Percentiles rank a stretch among this genome's conserved stretches.
phyloP scores from a whole-genome alignment of 1,140 invertebrate genomes.

The Pseudomyrmex flavicornis region DNA sequence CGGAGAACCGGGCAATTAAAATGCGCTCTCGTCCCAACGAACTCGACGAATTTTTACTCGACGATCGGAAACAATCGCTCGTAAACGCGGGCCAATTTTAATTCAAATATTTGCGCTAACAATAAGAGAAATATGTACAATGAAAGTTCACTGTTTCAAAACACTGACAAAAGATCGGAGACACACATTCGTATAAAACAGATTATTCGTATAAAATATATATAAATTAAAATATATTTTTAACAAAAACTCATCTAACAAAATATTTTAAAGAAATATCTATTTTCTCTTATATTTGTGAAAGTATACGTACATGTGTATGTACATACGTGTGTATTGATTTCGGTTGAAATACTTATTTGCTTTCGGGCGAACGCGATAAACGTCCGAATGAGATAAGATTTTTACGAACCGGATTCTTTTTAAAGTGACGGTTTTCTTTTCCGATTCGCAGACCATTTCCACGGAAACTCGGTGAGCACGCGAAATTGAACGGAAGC shows the following conservation, averaged over 20 bases:
- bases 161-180: not conserved
- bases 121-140: constrained; percentile 16
- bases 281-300: not conserved
- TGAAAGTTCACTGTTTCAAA: not conserved
- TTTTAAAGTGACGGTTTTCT: constrained; percentile 66
- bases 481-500: constrained; percentile 81
- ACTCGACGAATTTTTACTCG: constrained; percentile 36
- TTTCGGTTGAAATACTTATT: constrained; percentile 35
- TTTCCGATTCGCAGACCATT: constrained; percentile 70
- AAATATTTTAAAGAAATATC: not conserved
- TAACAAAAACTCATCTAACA: not conserved
- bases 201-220: no score
- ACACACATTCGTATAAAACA: no score
- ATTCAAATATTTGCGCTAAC: constrained; percentile 40
- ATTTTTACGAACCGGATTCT: constrained; percentile 67
- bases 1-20: constrained; percentile 69
- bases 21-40: constrained; percentile 6
- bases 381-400: constrained; percentile 54
- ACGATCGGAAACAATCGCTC: constrained; percentile 43
- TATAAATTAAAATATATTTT: constrained; percentile 57
- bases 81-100: constrained; percentile 15
- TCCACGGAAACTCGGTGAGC: constrained; percentile 59
- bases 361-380: not conserved
- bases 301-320: not conserved
- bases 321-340: not conserved